Evolutionary conservation across 2,888 invertebrate species (phyloP), one percentile per base, ranked within the genome.

Genomic region (Xylophagus ater): DNA sequence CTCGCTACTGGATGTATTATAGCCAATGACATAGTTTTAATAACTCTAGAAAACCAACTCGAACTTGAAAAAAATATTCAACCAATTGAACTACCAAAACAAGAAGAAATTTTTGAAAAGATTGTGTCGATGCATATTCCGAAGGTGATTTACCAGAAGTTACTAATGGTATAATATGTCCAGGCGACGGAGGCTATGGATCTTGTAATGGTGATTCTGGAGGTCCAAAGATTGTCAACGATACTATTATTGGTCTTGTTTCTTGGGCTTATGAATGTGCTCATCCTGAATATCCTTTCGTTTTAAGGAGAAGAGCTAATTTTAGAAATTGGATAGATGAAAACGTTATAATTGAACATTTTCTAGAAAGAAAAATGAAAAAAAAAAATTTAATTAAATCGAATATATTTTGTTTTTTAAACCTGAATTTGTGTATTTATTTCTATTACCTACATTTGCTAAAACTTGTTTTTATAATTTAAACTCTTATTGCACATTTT

Each of bases 21-120:
- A 65, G 71, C 72, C 45, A 67, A 67, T 47, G 76, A 77, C 38
- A 61, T 76, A 13, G 74, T 73, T 0, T 47, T 75, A 1, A 49
- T 76, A 4, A 66, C 66, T 59, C 58, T 76, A 4, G 42, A 59
- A 0, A 60, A 55, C 4, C 56, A 68, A 1, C 53, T 76, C 30
- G 45, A 51, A 13, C 66, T 64, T 32, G 59, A 49, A 34, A 51
- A 59, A 0, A 55, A 49, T 2, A 62, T 70, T 0, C 56, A 57
- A 10, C 53, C 61, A 1, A 61, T 72, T 10, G 43, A 53, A 5
- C 51, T 74, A 56, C 54, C 62, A 14, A 47, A 51, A 1, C 29
- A 44, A 2, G 58, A 53, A 4, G 52, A 55, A 2, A 25, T 30
- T 12, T 10, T 44, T 8, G 13, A 13, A 40, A 49, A 0, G 48